Base-by-base conservation (phyloP, 2,888 invertebrate genomes). In the Silvanus unidentatus region DNA sequence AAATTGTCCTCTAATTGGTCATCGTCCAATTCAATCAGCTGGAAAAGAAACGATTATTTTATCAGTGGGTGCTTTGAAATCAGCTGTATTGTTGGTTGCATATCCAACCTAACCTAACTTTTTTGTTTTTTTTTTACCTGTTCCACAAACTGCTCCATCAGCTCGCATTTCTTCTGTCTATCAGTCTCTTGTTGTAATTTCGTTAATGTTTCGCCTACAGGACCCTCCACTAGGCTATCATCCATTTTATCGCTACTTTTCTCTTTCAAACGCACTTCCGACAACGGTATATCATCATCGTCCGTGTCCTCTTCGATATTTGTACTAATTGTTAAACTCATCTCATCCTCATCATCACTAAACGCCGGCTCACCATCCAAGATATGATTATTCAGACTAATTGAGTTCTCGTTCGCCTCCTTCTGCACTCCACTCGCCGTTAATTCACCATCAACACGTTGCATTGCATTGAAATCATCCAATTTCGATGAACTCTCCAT, bases 341-440 rank as follows among this genome's bases (percentile, higher is more conserved):
- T 62, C 27, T 84, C 85, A 46, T 90, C 89, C 61, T 92, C 91
- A 57, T 89, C 90, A 62, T 91, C 91, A 57, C 90, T 91, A 68
- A 91, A 92, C 22, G 82, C 81, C 9, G 88, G 84, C 60, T 90
- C 90, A 39, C 75, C 75, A 22, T 79, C 77, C 38, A 77, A 65
- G 49, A 73, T 68, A 43, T 77, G 75, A 54, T 77, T 77, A 56
- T 69, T 68, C 9, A 66, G 39, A 1, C 50, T 47, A 32, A 12
- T 37, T n/a, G 40, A 52, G 60, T 41, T 50, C 50, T 30, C 59
- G 59, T 28, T 30, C 42, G 43, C n/a, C 12, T 9, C 1, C 42
- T 45, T 27, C 43, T 27, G 38, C 37, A 14, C 11, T 48, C 51
- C 55, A 35, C 61, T 64, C 11, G 22, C 8, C 8, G 22, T 22